Evolutionary conservation across 2,113 vertebrate genomes (phyloP), one percentile per base, ranked within the genome.

Genomic region (Zapus hudsonius): DNA sequence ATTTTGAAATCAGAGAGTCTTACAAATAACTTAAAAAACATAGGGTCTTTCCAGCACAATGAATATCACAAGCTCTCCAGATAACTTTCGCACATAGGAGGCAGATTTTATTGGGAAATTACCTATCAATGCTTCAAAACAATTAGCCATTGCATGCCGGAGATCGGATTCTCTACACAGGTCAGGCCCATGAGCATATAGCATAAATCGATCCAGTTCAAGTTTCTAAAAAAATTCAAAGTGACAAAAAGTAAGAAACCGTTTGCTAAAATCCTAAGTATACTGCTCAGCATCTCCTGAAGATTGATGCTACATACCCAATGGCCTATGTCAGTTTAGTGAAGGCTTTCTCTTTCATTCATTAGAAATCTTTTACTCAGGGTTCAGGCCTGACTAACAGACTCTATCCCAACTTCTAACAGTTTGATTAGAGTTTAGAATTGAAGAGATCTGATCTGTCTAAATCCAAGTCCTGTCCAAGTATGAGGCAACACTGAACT

Each of bases 41-140:
- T 64, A 70, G 38, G 33, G 55, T 16, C 31, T 92, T 57, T 79
- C 29, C 25, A 69, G 42, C 15, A 74, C 20, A 22, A 0, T 40
- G 66, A 94, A 52, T 59, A 73, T 61, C 59, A 92, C 29, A 38
- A 52, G 55, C 19, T 92, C 72, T 89, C 44, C 72, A 93, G 64
- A 81, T 33, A 69, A 36, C 67, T 92, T 0, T 90, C 23, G 92
- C 38, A 86, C 19, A 5, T 2, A 90, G 64, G 31, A 94, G 92
- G 13, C 12, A 63, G 15, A 87, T 66, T 82, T 81, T 55, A 91
- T 83, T 90, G 57, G 74, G 13, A 36, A 33, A 96, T 99, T 98
- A 99, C 99, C 99, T 97, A 99, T 99, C 2, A 99, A 98, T 22
- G 99, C 99, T 97, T 99, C 99, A 84, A 99, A 99, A 98, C 99